These are phyloP conservation scores for Pasiphila rectangulata DNA, from an alignment of 2,888 invertebrate species.

Conservation along the genomic window DNA sequence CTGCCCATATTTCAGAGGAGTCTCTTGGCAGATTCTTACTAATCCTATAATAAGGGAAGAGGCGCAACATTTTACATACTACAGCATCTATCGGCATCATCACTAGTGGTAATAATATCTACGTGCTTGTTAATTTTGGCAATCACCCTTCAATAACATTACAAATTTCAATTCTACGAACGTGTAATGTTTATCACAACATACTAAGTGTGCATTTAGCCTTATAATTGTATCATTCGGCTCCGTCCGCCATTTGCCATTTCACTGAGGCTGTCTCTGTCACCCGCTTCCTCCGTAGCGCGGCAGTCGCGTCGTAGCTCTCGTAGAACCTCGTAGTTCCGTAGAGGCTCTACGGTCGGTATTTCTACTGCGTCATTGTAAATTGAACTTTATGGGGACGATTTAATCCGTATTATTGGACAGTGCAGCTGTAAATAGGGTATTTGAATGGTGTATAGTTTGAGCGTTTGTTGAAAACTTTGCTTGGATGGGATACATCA, in stretches of 20 bases:
- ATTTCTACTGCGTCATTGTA: slow-evolving; percentile 21
- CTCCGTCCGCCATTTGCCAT: slow-evolving; percentile 53
- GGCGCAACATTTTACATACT: no score
- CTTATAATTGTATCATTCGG: slow-evolving; percentile 61
- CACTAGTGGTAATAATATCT: no score
- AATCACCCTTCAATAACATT: no score
- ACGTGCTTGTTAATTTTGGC: no score
- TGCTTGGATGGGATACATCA: slow-evolving; percentile 43
- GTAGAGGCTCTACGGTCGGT: slow-evolving; percentile 29
- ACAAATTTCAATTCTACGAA: no score
- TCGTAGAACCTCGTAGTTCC: slow-evolving; percentile 43
- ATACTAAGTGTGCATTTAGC: slow-evolving; percentile 40
- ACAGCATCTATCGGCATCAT: no score
- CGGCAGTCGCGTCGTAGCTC: slow-evolving; percentile 66
- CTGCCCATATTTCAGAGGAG: no score
- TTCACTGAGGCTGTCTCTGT: slow-evolving; percentile 48
- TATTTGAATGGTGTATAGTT: slow-evolving; percentile 12
- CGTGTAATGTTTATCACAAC: no score
- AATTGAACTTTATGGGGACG: slow-evolving; percentile 19
- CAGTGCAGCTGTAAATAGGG: slow-evolving; percentile 2
- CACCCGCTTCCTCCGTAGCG: slow-evolving; percentile 56
- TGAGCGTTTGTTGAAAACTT: slow-evolving; percentile 20
- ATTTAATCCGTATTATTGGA: slow-evolving; percentile 12
- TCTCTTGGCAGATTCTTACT: no score
- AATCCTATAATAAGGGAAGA: no score